Percentiles rank a stretch among this genome's conserved stretches.
These are phyloP conservation scores for Chloromyia formosa DNA, from an alignment of 2,888 invertebrate species.

Conservation along the genomic window DNA sequence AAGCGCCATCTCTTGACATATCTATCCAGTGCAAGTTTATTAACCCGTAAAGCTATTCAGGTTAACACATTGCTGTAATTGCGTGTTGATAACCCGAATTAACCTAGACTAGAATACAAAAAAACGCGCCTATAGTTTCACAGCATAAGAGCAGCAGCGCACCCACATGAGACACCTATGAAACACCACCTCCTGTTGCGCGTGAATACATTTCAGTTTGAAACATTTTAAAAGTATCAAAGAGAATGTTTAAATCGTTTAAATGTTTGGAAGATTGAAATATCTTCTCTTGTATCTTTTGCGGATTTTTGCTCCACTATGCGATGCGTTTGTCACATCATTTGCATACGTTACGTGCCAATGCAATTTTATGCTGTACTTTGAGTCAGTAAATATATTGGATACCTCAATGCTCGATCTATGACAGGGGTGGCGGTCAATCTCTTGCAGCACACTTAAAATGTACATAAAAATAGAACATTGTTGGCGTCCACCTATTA, in stretches of 20 bases:
- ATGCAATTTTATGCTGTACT: neutral
- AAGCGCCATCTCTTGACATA: too few relatives aligned
- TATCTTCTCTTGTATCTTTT: neutral
- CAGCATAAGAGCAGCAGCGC: conserved; percentile 21
- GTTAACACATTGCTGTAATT: too few relatives aligned
- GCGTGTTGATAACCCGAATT: too few relatives aligned
- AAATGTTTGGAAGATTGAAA: neutral
- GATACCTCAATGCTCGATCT: too few relatives aligned
- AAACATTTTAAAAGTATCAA: neutral
- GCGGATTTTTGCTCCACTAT: neutral
- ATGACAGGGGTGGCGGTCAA: neutral
- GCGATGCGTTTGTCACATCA: conserved; percentile 21
- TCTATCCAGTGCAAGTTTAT: too few relatives aligned
- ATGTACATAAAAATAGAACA: conserved; percentile 24
- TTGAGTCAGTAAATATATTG: neutral
- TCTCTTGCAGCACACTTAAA: neutral
- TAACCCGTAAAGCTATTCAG: too few relatives aligned
- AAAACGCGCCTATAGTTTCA: too few relatives aligned
- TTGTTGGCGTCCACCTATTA: conserved; percentile 18
- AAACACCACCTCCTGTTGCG: conserved; percentile 22
- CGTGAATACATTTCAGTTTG: conserved; percentile 19
- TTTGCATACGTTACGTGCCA: conserved; percentile 16
- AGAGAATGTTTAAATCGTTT: neutral
- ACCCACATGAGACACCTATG: conserved; percentile 30
- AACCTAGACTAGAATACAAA: too few relatives aligned